Evolutionary conservation across 2,113 vertebrate species (phyloP).

Genomic region (Chinchilla lanigera): DNA sequence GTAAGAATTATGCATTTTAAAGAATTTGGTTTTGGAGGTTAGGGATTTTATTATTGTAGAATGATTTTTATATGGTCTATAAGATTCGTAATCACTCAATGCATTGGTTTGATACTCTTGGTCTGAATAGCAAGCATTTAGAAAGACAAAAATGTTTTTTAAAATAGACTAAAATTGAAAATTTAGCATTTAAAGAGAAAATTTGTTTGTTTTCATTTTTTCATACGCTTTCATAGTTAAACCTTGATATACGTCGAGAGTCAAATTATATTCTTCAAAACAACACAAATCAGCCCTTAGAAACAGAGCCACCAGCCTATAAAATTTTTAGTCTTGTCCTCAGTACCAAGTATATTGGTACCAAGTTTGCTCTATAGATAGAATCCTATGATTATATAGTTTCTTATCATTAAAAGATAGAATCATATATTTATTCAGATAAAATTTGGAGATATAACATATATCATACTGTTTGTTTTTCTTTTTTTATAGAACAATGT

Average conservation of each 20-base stretch:
- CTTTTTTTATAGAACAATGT: background rate
- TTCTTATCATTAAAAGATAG: background rate
- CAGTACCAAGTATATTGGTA: background rate
- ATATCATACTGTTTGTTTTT: background rate
- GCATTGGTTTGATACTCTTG: background rate
- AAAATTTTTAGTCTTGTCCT: background rate
- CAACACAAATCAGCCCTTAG: background rate
- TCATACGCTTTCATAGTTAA: background rate
- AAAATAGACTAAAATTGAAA: background rate
- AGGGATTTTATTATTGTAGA: conserved; percentile 27
- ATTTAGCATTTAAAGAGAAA: conserved; percentile 22
- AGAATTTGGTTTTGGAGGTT: conserved; percentile 61
- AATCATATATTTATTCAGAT: conserved; percentile 14
- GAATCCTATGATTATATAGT: background rate
- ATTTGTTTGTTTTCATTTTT: conserved; percentile 26
- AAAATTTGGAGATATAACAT: background rate
- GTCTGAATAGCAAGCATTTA: background rate
- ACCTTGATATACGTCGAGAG: background rate
- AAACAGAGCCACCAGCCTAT: background rate
- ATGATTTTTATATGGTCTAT: conserved; percentile 10
- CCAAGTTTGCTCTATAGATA: background rate
- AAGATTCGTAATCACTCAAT: background rate
- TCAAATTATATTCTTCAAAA: conserved; percentile 2
- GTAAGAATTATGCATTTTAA: conserved; percentile 62
- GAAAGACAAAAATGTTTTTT: background rate